Percentiles rank a stretch among this genome's conserved stretches.
These are phyloP conservation scores for Chrysoperla carnea DNA, from an alignment of 1,140 invertebrate species.

Conservation along the genomic window DNA sequence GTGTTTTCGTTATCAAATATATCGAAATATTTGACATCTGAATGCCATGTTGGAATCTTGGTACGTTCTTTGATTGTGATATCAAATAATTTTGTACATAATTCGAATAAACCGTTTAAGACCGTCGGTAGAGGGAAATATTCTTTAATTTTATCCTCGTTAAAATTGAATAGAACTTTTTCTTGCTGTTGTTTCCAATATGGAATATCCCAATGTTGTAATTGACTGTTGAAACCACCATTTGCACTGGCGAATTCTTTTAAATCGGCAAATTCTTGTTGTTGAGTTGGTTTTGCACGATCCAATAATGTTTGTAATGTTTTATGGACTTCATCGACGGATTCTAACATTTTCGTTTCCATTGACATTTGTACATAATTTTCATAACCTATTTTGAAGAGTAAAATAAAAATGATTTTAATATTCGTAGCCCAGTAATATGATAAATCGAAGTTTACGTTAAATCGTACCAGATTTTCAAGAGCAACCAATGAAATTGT, in stretches of 20 bases:
- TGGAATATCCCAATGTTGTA: constrained; percentile 64
- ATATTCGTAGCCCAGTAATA: no score
- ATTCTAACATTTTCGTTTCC: constrained; percentile 87
- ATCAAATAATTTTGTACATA: constrained; percentile 61
- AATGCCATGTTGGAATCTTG: constrained; percentile 57
- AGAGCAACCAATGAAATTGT: no score
- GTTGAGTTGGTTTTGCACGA: constrained; percentile 49
- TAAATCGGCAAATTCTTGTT: constrained; percentile 53
- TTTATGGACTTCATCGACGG: constrained; percentile 54
- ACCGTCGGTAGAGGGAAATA: constrained; percentile 75
- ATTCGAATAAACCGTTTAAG: constrained; percentile 50
- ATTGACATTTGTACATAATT: constrained; percentile 73
- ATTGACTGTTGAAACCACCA: constrained; percentile 44
- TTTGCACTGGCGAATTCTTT: constrained; percentile 51
- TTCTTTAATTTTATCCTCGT: constrained; percentile 51
- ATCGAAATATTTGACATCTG: constrained; percentile 70
- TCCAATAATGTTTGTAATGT: constrained; percentile 51
- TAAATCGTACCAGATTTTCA: no score
- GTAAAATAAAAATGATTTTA: no score
- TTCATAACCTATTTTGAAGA: constrained; percentile 29
- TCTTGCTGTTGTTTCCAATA: constrained; percentile 68
- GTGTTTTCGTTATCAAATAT: constrained; percentile 50
- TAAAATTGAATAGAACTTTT: constrained; percentile 39
- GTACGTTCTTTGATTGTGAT: constrained; percentile 58
- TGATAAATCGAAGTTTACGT: no score